phyloP scores from a whole-genome alignment of 2,797 vertebrate species.

The Eulemur mongoz region DNA sequence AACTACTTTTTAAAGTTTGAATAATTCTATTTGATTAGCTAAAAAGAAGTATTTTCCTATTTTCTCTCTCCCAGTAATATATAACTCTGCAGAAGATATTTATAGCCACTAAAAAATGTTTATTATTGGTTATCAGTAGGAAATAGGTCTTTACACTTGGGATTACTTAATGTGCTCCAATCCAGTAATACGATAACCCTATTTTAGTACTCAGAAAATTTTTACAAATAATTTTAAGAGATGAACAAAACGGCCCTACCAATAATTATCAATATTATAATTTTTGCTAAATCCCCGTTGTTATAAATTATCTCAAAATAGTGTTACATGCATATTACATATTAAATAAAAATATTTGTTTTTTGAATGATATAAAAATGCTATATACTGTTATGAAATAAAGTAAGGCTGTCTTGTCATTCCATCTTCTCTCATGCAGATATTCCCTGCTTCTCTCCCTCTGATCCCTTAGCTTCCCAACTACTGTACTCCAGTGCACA shows the following conservation, averaged over 20 bases:
- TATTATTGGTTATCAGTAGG: constrained; percentile 4
- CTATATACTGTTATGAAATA: neutral
- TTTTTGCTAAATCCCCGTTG: neutral
- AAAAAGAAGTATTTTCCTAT: constrained; percentile 27
- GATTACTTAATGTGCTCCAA: constrained; percentile 26
- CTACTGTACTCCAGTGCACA: neutral
- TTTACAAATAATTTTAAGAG: constrained; percentile 50
- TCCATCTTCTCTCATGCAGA: neutral
- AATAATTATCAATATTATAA: neutral
- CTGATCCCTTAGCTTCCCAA: neutral
- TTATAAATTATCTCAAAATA: neutral
- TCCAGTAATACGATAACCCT: neutral
- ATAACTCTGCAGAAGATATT: neutral
- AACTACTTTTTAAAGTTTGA: constrained; percentile 21
- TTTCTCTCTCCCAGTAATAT: neutral
- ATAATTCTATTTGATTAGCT: neutral
- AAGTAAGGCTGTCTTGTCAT: neutral
- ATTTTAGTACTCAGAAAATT: constrained; percentile 22
- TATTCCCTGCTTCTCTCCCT: neutral
- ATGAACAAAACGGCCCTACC: neutral
- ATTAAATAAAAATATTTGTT: neutral
- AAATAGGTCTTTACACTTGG: neutral
- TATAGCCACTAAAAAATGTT: neutral
- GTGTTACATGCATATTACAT: neutral
- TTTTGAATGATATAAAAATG: neutral